These are phyloP conservation scores for Hiodon alosoides DNA, from an alignment of 2,113 vertebrate genomes.

Conservation along the genomic window DNA sequence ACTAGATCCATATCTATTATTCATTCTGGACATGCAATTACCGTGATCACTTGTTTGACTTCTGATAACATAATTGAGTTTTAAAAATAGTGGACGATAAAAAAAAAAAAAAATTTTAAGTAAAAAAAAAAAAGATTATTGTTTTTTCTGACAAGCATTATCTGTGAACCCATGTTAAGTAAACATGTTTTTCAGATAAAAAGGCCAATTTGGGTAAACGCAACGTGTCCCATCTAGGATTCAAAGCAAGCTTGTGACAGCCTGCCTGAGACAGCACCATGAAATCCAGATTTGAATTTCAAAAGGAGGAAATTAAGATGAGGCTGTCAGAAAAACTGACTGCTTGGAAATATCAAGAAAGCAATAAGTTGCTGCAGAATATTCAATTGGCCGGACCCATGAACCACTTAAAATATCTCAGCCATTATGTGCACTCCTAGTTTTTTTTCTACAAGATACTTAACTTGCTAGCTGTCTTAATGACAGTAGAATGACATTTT, in stretches of 20 bases:
- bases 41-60: no score
- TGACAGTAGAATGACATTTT: neutral
- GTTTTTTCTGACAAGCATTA: neutral
- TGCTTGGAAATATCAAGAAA: neutral
- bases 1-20: no score
- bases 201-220: neutral
- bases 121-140: no score
- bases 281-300: neutral
- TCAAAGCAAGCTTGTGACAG: constrained; percentile 1
- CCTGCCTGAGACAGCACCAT: neutral
- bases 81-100: no score
- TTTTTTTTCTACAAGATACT: neutral
- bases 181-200: neutral
- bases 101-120: no score
- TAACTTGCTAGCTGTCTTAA: neutral
- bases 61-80: no score
- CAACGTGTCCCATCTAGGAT: neutral
- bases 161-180: neutral
- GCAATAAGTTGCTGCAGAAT: neutral
- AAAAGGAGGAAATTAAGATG: neutral
- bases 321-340: neutral
- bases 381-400: neutral
- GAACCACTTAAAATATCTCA: neutral
- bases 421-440: neutral
- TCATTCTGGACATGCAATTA: no score